phyloP scores from a whole-genome alignment of 2,888 invertebrate species.

The Odontomyia ornata region DNA sequence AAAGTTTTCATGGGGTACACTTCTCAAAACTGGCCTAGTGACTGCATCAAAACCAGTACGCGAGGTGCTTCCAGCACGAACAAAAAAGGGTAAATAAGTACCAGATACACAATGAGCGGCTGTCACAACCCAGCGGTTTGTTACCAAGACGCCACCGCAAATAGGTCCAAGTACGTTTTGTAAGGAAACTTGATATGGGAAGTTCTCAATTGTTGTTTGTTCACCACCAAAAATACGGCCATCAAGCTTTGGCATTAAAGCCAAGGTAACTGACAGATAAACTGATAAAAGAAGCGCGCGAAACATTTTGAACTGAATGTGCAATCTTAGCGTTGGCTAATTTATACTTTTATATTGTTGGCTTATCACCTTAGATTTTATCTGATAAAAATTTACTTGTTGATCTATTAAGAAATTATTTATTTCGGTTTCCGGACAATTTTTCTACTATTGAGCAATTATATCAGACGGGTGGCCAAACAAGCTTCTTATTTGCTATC shows the following conservation, averaged over 20 bases:
- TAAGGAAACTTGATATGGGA: conserved; percentile 44
- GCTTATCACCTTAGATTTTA: too few relatives aligned
- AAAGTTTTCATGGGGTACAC: conserved; percentile 64
- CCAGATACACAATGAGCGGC: conserved; percentile 67
- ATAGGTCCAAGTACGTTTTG: conserved; percentile 59
- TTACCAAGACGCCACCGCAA: conserved; percentile 68
- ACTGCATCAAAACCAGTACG: conserved; percentile 64
- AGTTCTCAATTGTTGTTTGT: conserved; percentile 40
- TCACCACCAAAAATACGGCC: conserved; percentile 47
- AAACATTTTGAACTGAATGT: conserved; percentile 2
- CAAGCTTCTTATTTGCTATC: too few relatives aligned
- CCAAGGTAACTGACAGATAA: background rate
- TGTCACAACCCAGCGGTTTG: conserved; percentile 63
- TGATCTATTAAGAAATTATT: too few relatives aligned
- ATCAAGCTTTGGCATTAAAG: conserved; percentile 24
- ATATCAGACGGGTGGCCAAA: too few relatives aligned
- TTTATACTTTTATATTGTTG: background rate
- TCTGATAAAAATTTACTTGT: too few relatives aligned
- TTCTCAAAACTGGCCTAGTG: conserved; percentile 49
- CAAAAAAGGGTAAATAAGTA: too few relatives aligned
- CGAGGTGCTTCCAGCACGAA: too few relatives aligned
- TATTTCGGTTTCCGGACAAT: too few relatives aligned
- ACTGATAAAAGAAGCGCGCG: conserved; percentile 10
- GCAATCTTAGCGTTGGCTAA: background rate
- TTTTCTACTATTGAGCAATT: too few relatives aligned